Base-by-base conservation (phyloP, 2,113 vertebrate genomes). In the Apaloderma vittatum region DNA sequence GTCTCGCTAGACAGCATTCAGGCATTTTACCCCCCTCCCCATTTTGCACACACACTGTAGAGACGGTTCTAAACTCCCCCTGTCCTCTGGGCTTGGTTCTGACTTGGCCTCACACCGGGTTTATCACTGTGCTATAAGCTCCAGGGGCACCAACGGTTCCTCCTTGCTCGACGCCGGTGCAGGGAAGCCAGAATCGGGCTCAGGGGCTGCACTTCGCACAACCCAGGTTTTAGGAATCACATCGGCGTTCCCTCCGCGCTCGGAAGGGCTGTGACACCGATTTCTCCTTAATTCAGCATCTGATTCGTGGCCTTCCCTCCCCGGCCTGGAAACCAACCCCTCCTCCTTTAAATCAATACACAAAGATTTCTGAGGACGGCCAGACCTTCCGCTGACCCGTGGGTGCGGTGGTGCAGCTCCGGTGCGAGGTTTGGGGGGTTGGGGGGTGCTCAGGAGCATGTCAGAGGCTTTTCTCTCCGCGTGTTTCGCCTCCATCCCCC, bases 11-110 rank as follows among this genome's bases (percentile, higher is more conserved):
- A 37, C 48, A 77, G 84, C 67, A 48, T 8, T 46, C 67, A 37
- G 88, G 67, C 4, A 5, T 57, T 95, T 49, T 4, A n/a, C 61
- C 82, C 74, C 68, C 30, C 21, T 37, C 8, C 71, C 61, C 45
- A 10, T 72, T 46, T 20, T 29, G n/a, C 87, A 65, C 37, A 4
- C 87, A 65, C 37, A 4, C 29, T 26, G 26, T 6, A 83, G 37
- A 52, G 74, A 29, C 1, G 1, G 30, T 26, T 78, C 52, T 6
- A 6, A 9, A 4, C n/a, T 34, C 29, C 2, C 37, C 9, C 0
- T 0, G 1, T n/a, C 58, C 79, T 20, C n/a, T 2, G 11, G 77
- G 57, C 59, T 70, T 32, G 22, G 14, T 92, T 43, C 79, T 72
- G 73, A 4, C 70, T 71, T 48, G 51, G 58, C 81, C 71, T 77